Base-by-base conservation (phyloP, 2,113 vertebrate species). In the Mesembrinibis cayennensis region DNA sequence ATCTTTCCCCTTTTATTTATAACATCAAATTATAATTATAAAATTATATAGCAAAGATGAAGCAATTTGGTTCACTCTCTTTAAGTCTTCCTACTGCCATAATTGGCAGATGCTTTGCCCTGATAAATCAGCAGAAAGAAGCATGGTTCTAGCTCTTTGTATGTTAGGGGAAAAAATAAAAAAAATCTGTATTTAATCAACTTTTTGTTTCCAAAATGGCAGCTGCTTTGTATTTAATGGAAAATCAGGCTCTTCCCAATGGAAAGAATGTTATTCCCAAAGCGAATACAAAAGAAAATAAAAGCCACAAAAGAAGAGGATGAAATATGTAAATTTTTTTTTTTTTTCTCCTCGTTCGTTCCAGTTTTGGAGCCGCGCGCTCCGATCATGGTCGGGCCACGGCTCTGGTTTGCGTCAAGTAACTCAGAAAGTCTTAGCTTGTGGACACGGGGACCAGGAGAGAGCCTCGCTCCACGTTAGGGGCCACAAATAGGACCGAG, bases 171-270 rank as follows among this genome's bases (percentile, higher is more conserved):
- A 36, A 66, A 86, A 56, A n/a, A 45, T 27, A 53, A 42, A 40
- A 62, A 42, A 40, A 63, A 82, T 97, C 97, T 96, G 96, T 19
- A 25, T 95, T 93, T 93, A 96, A 94, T 96, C 91, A 91, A 25
- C 77, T 90, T 97, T 95, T 96, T 97, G 82, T 96, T 96, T 97
- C 93, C 95, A 97, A 93, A 92, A 97, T 98, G 96, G 95, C 97
- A 97, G 95, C 93, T 97, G 96, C 95, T 97, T 98, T 94, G 79
- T 95, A 95, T 97, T 97, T 98, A 91, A 93, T 96, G 97, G 97
- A 96, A 97, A 97, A 95, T 97, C 97, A 95, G 66, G 32, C 92
- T 94, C 95, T 94, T 97, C 95, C 93, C 95, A 90, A 90, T 87
- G 97, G 97, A 97, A 97, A 96, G 96, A 97, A 97, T 97, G 93